phyloP scores from a whole-genome alignment of 2,797 vertebrate species.

The Sphenopsis melanotis region DNA sequence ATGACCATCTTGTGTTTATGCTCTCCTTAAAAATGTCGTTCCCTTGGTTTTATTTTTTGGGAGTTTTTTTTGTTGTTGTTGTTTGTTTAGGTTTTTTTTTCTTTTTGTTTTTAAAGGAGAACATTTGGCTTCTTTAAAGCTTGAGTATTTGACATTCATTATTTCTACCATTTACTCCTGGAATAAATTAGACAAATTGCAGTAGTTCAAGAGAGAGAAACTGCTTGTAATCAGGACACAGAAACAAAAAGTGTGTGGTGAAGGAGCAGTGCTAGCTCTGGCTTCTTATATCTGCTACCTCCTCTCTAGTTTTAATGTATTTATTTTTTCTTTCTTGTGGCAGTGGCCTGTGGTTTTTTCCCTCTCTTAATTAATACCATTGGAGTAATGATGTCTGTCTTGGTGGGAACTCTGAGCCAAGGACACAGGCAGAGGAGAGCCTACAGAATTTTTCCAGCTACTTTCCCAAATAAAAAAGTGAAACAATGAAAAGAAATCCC shows the following conservation, averaged over 20 bases:
- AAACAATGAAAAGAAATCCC: neutral
- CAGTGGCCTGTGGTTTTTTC: fast-evolving
- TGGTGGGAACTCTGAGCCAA: neutral
- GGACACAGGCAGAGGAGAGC: neutral
- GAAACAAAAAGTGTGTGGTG: neutral
- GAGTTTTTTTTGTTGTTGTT: neutral
- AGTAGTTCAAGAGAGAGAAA: neutral
- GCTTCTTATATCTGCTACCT: neutral
- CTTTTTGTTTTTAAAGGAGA: neutral
- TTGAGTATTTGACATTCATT: neutral
- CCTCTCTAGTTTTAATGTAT: neutral
- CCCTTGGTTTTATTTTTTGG: neutral
- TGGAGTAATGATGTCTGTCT: fast-evolving
- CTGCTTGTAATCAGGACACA: neutral
- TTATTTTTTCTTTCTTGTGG: neutral
- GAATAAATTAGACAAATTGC: neutral
- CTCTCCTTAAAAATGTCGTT: neutral
- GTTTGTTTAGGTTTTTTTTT: neutral
- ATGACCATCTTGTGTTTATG: neutral
- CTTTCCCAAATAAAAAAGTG: neutral
- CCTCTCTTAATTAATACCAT: neutral
- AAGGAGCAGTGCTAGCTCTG: neutral
- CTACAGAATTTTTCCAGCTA: neutral
- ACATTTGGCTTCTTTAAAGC: neutral
- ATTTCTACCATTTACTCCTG: neutral